phyloP scores from a whole-genome alignment of 2,888 invertebrate species.

The Cephus spinipes region DNA sequence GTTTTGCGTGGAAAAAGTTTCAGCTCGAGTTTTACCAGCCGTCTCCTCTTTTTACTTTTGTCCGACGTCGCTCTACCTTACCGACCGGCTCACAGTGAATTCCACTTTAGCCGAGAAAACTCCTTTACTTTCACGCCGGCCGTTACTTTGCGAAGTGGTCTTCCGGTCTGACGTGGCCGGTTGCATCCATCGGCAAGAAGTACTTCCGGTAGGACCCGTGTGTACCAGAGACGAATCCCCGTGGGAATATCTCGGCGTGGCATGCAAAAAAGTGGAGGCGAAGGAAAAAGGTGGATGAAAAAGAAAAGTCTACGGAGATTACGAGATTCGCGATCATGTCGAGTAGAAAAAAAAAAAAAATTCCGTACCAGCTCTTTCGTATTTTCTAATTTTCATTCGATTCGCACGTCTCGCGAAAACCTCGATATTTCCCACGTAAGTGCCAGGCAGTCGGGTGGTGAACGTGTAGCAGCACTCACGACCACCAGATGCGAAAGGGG shows the following conservation, averaged over 20 bases:
- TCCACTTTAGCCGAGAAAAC: neutral
- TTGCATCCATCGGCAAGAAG: neutral
- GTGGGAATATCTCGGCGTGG: neutral
- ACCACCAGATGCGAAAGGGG: neutral
- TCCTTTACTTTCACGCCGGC: neutral
- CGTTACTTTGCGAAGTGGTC: neutral
- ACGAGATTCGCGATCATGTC: neutral
- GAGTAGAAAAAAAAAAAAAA: neutral
- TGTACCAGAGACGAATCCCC: neutral
- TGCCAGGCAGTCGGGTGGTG: neutral
- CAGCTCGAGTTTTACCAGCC: conserved; percentile 22
- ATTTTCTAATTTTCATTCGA: neutral
- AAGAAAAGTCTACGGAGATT: neutral
- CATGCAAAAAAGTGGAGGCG: neutral
- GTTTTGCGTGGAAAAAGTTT: conserved; percentile 35
- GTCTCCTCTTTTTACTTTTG: neutral
- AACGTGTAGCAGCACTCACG: neutral
- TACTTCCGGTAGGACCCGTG: neutral
- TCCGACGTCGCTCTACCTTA: neutral
- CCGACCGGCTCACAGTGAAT: neutral
- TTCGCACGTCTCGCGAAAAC: neutral
- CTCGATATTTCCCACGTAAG: neutral
- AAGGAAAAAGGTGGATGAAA: neutral
- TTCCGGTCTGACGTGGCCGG: neutral
- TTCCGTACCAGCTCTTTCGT: neutral